These are phyloP conservation scores for Himalopsyche tibetana DNA, from an alignment of 2,888 invertebrate species.

Conservation along the genomic window DNA sequence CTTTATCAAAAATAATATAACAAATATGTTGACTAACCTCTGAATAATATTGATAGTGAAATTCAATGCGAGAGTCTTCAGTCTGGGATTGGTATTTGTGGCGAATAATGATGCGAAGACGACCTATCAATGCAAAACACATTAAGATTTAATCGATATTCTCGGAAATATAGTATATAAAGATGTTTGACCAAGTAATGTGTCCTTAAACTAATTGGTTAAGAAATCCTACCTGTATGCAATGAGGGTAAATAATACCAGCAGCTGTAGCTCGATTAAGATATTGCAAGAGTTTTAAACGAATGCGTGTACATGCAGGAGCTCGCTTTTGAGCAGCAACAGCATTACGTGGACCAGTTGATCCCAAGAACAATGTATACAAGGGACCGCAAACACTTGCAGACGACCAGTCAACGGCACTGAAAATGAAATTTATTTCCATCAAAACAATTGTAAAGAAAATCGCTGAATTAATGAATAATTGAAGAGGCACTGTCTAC, in stretches of 20 bases:
- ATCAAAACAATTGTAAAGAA: conserved; percentile 17
- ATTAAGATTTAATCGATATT: conserved; percentile 24
- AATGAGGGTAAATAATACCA: conserved; percentile 86
- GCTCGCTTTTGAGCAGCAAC: conserved; percentile 84
- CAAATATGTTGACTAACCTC: conserved; percentile 79
- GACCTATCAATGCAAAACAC: conserved; percentile 74
- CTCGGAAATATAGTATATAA: background rate
- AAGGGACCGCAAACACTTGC: conserved; percentile 83
- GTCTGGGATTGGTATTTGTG: conserved; percentile 86
- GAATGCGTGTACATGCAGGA: conserved; percentile 88
- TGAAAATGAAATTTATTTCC: conserved; percentile 69
- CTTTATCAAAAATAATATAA: background rate
- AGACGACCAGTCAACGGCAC: conserved; percentile 87
- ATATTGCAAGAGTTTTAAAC: conserved; percentile 90
- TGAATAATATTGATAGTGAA: conserved; percentile 88
- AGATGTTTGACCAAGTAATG: background rate
- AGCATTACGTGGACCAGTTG: conserved; percentile 77
- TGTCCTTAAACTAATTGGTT: background rate
- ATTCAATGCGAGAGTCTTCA: conserved; percentile 88
- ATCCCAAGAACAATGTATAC: conserved; percentile 88
- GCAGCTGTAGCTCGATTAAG: conserved; percentile 84
- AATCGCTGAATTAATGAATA: conserved; percentile 56
- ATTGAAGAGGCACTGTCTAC: conserved; percentile 69
- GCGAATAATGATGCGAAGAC: conserved; percentile 93
- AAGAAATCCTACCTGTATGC: conserved; percentile 82